phyloP scores from a whole-genome alignment of 2,797 vertebrate species.

The Melanotaenia nigrans region DNA sequence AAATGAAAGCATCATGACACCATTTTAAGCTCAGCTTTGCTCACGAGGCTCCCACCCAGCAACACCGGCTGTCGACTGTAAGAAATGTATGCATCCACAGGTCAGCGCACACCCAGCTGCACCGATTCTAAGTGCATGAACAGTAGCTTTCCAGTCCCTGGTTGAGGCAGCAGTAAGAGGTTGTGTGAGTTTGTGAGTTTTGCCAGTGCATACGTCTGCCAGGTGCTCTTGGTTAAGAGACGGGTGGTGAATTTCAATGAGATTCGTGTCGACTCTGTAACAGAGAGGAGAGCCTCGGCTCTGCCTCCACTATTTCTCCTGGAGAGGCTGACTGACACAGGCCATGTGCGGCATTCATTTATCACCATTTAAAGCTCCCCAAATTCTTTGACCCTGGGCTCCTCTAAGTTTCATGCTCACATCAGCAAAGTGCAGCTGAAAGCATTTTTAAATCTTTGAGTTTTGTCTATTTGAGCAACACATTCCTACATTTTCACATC shows the following conservation, averaged over 20 bases:
- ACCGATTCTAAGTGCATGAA: conserved; percentile 62
- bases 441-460: conserved; percentile 19
- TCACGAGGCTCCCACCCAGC: conserved; percentile 35
- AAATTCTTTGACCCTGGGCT: conserved; percentile 52
- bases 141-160: conserved; percentile 51
- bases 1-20: conserved; percentile 17
- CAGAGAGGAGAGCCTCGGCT: conserved; percentile 56
- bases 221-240: conserved; percentile 67
- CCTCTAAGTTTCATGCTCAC: conserved; percentile 36
- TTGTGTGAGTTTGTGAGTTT: conserved; percentile 71
- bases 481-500: conserved; percentile 49
- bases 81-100: conserved; percentile 59
- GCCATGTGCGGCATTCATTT: conserved; percentile 69
- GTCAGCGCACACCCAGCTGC: conserved; percentile 61
- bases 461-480: conserved; percentile 17
- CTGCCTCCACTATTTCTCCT: conserved; percentile 52
- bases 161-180: conserved; percentile 55
- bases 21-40: conserved; percentile 26
- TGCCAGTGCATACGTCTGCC: conserved; percentile 65
- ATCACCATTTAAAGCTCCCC: conserved; percentile 63
- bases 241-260: conserved; percentile 77
- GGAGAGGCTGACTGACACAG: conserved; percentile 55
- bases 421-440: conserved; percentile 35
- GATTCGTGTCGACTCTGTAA: conserved; percentile 55
- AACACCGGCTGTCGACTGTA: conserved; percentile 33